phyloP scores from a whole-genome alignment of 2,113 vertebrate species.

The Tamias sibiricus region DNA sequence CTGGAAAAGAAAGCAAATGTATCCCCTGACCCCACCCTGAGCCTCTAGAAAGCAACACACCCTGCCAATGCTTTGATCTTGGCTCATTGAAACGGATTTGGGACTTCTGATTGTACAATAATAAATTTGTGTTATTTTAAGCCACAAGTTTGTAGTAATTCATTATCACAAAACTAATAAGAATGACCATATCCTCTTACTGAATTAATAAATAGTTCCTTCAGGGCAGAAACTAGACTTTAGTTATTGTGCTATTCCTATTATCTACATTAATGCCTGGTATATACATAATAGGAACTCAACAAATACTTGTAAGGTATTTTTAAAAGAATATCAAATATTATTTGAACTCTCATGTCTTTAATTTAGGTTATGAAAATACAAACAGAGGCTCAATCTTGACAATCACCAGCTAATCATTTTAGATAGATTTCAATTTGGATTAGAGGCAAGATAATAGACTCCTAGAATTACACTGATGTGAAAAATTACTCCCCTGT shows the following conservation, averaged over 20 bases:
- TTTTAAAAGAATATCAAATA: background rate
- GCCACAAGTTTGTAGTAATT: background rate
- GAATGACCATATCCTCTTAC: background rate
- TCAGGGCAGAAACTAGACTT: background rate
- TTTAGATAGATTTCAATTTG: slow-evolving; percentile 8
- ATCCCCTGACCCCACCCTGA: background rate
- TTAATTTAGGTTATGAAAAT: slow-evolving; percentile 25
- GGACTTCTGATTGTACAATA: background rate
- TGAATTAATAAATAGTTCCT: background rate
- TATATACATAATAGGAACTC: background rate
- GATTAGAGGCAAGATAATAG: background rate
- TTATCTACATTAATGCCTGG: background rate
- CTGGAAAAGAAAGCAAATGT: background rate
- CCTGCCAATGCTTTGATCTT: background rate
- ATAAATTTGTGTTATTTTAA: slow-evolving; percentile 11
- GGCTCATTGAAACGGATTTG: background rate
- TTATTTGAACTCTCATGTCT: background rate
- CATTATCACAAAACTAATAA: background rate
- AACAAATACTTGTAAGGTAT: background rate
- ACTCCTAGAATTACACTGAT: background rate
- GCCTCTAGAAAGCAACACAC: background rate
- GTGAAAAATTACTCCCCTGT: background rate
- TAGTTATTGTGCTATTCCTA: background rate
- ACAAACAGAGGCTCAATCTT: slow-evolving; percentile 14
- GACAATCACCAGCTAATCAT: background rate